phyloP scores from a whole-genome alignment of 2,113 vertebrate species.

The Harpagus bidentatus region DNA sequence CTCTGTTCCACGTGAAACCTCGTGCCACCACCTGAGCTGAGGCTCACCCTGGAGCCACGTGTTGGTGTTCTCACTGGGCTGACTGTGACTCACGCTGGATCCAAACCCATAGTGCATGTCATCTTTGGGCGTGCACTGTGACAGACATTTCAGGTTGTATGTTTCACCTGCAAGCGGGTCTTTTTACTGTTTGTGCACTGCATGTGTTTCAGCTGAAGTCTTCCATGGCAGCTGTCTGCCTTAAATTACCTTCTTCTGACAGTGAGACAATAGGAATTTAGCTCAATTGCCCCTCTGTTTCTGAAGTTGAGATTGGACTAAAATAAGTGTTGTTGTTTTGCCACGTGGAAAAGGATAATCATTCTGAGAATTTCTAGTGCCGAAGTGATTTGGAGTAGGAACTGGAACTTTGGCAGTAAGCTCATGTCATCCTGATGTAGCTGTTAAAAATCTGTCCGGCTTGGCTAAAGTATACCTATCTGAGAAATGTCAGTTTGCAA shows the following conservation, averaged over 20 bases:
- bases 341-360: neutral
- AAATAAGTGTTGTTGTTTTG: neutral
- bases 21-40: accelerated
- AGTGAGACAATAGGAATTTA: neutral
- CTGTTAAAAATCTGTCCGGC: neutral
- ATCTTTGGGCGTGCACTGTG: neutral
- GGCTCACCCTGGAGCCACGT: accelerated
- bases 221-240: neutral
- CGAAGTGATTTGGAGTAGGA: neutral
- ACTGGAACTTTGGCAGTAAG: neutral
- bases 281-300: neutral
- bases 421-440: neutral
- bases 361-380: neutral
- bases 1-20: neutral
- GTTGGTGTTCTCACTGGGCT: accelerated
- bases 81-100: neutral
- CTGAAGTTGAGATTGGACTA: neutral
- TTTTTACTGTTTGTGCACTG: neutral
- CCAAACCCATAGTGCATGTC: neutral
- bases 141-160: neutral
- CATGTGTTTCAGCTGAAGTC: neutral
- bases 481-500: neutral
- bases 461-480: neutral
- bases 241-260: neutral
- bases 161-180: neutral